Conservation (phyloP, 2,888 invertebrate genomes). For the Baronia brevicornis region DNA sequence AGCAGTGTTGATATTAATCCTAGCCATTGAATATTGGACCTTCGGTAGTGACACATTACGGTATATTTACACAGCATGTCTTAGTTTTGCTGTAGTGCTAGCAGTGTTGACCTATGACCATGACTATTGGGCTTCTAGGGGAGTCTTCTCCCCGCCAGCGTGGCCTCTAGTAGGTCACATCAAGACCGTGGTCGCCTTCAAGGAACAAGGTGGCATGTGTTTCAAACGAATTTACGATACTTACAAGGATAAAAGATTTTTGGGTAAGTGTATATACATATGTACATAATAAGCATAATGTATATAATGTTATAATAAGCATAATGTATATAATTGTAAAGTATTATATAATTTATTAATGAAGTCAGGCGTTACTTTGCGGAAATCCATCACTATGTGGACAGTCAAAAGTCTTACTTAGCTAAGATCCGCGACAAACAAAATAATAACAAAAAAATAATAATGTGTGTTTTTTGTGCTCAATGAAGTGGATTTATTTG, state of each 20-base stretch:
- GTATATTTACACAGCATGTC: slow-evolving; percentile 33
- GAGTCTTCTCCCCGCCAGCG: slow-evolving; percentile 57
- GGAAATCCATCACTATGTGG: too few species aligned
- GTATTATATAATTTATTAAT: too few species aligned
- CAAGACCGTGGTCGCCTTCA: slow-evolving; percentile 48
- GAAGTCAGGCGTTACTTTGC: too few species aligned
- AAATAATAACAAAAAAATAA: too few species aligned
- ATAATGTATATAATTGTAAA: too few species aligned
- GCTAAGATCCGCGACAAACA: too few species aligned
- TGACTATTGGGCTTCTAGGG: slow-evolving; percentile 55
- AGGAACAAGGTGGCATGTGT: slow-evolving; percentile 62
- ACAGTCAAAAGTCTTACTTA: too few species aligned
- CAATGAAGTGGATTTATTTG: too few species aligned
- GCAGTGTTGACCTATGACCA: slow-evolving; percentile 56
- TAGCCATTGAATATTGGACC: slow-evolving; percentile 45
- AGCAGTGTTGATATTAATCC: slow-evolving; percentile 36
- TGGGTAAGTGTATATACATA: slow-evolving; percentile 52
- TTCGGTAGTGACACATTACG: slow-evolving; percentile 39
- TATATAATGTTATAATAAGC: too few species aligned
- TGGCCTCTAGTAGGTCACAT: slow-evolving; percentile 64
- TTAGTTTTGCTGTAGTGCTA: slow-evolving; percentile 29
- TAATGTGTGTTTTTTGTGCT: too few species aligned
- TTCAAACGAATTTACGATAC: slow-evolving; percentile 61
- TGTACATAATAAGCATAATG: too few species aligned
- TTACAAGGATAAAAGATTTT: slow-evolving; percentile 46